These are phyloP conservation scores for Bovichtus variegatus DNA, from an alignment of 2,797 vertebrate genomes.

Conservation along the genomic window DNA sequence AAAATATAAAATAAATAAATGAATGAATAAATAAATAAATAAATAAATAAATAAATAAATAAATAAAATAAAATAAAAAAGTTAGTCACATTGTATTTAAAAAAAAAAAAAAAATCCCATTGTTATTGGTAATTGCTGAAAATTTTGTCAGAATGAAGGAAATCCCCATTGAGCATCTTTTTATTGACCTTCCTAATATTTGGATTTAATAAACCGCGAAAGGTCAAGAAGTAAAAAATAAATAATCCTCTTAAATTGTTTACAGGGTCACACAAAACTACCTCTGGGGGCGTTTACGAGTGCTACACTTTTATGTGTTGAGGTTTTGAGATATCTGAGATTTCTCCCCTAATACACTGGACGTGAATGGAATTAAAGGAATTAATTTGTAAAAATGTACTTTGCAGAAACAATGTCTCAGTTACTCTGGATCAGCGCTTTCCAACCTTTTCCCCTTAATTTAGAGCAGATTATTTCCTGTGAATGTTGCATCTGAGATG, in stretches of 20 bases:
- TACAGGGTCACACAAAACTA: constrained; percentile 1
- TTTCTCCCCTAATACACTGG: background rate
- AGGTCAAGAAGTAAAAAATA: constrained; percentile 19
- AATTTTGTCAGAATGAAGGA: constrained; percentile 13
- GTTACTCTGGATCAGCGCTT: background rate
- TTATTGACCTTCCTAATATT: constrained; percentile 29
- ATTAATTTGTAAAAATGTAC: background rate
- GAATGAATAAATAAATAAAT: no score
- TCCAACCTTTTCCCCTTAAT: no score
- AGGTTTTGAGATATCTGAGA: background rate
- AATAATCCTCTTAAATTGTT: no score
- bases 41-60: no score
- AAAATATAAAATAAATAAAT: no score
- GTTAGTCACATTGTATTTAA: background rate
- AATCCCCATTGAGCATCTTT: background rate
- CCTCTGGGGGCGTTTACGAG: background rate
- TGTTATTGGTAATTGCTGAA: constrained; percentile 7
- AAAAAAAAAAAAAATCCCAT: background rate
- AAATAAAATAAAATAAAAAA: no score
- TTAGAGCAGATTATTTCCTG: no score
- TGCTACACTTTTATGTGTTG: background rate
- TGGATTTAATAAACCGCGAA: constrained; percentile 31
- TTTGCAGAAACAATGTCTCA: background rate
- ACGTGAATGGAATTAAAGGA: background rate
- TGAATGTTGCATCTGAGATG: no score